These are phyloP conservation scores for Cebus imitator DNA, from an alignment of 2,113 vertebrate genomes.

Conservation along the genomic window DNA sequence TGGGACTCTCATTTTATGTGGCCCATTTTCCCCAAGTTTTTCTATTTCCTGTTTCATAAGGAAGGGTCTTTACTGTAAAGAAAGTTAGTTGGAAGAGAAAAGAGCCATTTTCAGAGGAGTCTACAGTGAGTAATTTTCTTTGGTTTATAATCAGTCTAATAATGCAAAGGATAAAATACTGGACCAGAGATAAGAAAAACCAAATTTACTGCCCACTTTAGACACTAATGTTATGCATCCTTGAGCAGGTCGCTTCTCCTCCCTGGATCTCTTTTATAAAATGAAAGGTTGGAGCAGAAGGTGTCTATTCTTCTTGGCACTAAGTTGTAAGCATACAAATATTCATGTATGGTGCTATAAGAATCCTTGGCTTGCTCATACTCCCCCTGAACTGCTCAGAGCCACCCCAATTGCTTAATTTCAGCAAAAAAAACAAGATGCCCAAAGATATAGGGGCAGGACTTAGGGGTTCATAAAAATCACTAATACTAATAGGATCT, in stretches of 20 bases:
- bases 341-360: background rate
- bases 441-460: background rate
- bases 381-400: background rate
- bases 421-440: background rate
- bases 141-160: background rate
- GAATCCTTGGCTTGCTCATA: background rate
- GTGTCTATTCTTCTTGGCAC: background rate
- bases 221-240: background rate
- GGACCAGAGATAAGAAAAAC: background rate
- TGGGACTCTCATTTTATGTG: background rate
- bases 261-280: background rate
- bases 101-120: background rate
- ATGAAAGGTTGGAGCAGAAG: background rate
- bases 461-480: fast-evolving
- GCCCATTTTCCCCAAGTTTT: background rate
- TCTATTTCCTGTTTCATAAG: background rate
- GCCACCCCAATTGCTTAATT: background rate
- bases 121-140: background rate
- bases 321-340: background rate
- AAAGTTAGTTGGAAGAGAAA: background rate
- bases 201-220: background rate
- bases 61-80: background rate
- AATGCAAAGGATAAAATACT: background rate
- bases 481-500: background rate
- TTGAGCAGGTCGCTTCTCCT: background rate